Evolutionary conservation across 2,888 invertebrate genomes (phyloP).

Genomic region (Ophioninae sp.): DNA sequence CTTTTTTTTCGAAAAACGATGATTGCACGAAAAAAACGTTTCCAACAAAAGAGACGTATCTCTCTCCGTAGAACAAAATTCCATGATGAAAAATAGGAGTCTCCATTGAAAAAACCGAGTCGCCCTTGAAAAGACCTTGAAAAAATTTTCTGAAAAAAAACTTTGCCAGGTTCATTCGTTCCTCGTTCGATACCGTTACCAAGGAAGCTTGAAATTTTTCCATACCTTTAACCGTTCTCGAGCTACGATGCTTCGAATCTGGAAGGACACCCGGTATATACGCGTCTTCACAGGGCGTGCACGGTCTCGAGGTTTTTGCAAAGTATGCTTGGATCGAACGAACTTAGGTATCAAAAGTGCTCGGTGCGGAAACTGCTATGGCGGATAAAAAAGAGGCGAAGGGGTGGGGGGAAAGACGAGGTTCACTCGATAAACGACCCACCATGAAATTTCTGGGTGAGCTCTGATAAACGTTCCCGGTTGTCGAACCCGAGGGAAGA

Average conservation of each 20-base stretch:
- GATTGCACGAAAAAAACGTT: background rate
- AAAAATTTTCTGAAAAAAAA: background rate
- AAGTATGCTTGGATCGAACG: slow-evolving; percentile 18
- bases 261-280: background rate
- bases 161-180: background rate
- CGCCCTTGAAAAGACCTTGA: background rate
- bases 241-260: background rate
- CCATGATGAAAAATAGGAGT: background rate
- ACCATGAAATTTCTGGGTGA: slow-evolving; percentile 46
- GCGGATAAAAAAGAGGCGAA: background rate
- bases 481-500: slow-evolving; percentile 31
- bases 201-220: background rate
- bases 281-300: background rate
- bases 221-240: background rate
- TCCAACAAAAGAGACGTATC: background rate
- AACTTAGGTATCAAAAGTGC: slow-evolving; percentile 29
- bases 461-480: slow-evolving; percentile 52
- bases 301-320: slow-evolving; percentile 1
- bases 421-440: slow-evolving; percentile 52
- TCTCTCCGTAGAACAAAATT: background rate
- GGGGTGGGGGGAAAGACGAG: slow-evolving; percentile 2
- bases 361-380: background rate
- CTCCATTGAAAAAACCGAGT: background rate
- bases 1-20: background rate
- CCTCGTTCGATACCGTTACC: background rate